Evolutionary conservation across 2,888 invertebrate species (phyloP).

Genomic region (Tiphia femorata): DNA sequence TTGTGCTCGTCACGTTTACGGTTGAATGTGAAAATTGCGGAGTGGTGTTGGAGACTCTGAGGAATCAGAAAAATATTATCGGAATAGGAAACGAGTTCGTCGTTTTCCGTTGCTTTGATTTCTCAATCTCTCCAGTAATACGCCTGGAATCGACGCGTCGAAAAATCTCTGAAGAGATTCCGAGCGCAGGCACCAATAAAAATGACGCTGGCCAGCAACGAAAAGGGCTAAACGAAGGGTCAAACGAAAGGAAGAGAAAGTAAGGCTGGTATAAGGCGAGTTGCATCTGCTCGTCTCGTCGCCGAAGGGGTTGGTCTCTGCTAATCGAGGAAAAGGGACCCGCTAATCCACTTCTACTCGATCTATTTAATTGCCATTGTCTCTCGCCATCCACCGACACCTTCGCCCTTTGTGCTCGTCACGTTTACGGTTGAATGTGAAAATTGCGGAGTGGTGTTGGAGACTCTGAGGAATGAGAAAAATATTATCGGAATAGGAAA

Average conservation of each 20-base stretch:
- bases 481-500: no score
- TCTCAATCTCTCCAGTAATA: no score
- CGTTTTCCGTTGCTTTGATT: no score
- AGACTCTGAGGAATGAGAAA: not conserved
- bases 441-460: no score
- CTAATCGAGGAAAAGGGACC: slow-evolving; percentile 29
- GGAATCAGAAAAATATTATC: no score
- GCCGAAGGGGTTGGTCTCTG: slow-evolving; percentile 12
- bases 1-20: not conserved
- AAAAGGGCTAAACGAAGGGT: not conserved
- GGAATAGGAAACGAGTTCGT: no score
- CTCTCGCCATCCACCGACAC: slow-evolving; percentile 20
- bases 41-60: no score
- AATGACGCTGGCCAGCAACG: not conserved
- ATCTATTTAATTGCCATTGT: slow-evolving; percentile 45
- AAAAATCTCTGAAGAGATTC: no score
- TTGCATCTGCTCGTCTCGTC: no score
- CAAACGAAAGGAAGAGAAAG: not conserved
- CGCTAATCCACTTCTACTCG: slow-evolving; percentile 36
- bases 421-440: not conserved
- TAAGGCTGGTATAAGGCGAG: not conserved
- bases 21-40: no score
- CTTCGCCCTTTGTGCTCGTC: slow-evolving; percentile 17
- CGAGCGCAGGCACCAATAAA: no score
- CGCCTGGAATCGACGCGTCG: no score